A percentile compares a stretch with the other conserved stretches of the same genome.
These are phyloP conservation scores for human DNA, from an alignment of 2,113 vertebrate genomes.

Conservation along the genomic window DNA sequence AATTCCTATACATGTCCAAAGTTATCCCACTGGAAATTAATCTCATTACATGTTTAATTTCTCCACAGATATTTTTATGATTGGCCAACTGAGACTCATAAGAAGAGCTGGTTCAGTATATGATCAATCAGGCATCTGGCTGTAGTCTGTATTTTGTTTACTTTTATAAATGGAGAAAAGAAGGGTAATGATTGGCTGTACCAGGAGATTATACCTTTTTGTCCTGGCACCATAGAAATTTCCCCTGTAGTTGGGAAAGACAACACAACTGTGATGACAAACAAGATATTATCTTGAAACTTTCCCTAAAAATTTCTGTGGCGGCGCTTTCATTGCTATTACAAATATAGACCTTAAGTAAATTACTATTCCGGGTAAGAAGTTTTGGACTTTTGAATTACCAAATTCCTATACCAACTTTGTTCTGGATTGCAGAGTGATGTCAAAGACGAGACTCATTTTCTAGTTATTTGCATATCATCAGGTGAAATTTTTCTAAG, in stretches of 20 bases:
- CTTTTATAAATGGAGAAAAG: neutral
- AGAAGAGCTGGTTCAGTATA: neutral
- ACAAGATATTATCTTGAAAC: neutral
- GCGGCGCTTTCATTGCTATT: neutral
- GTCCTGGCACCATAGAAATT: neutral
- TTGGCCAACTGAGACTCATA: neutral
- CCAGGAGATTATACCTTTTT: neutral
- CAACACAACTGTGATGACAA: neutral
- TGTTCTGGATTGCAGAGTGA: neutral
- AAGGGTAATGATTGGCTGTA: neutral
- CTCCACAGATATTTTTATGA: neutral
- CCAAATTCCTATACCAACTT: neutral
- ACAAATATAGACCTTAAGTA: neutral
- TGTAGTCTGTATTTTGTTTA: neutral
- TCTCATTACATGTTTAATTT: neutral
- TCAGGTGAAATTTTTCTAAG: neutral
- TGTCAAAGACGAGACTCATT: neutral
- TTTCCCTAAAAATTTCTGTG: neutral
- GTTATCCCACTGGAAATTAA: neutral
- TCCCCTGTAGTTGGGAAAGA: neutral
- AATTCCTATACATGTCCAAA: neutral
- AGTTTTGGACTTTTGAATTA: neutral
- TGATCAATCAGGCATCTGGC: neutral
- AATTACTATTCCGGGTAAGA: neutral
- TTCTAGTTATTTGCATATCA: neutral